phyloP scores from a whole-genome alignment of 2,797 vertebrate genomes.

The Molossus molossus region DNA sequence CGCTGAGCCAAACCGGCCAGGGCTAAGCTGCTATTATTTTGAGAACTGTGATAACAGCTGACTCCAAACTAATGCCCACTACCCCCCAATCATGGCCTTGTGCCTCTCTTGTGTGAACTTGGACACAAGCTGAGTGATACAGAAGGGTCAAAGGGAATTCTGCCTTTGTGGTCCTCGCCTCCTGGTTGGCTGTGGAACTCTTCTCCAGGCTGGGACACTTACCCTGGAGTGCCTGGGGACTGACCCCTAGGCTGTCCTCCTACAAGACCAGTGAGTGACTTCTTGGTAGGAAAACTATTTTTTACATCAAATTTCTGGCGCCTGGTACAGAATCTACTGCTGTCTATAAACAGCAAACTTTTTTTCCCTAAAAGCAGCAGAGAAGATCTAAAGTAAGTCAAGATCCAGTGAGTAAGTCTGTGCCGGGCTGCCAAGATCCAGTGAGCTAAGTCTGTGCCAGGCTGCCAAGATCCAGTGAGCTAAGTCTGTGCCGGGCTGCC shows the following conservation, averaged over 20 bases:
- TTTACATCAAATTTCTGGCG: neutral
- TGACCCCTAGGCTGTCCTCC: neutral
- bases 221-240: neutral
- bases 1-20: too few relatives aligned
- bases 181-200: too few relatives aligned
- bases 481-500: neutral
- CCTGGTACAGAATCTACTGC: neutral
- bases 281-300: neutral
- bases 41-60: neutral
- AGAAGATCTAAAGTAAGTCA: neutral
- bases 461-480: neutral
- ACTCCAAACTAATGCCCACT: neutral
- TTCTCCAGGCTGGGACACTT: neutral
- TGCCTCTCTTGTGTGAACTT: neutral
- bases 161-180: neutral
- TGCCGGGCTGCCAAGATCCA: neutral
- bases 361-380: neutral
- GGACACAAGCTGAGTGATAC: neutral
- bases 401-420: neutral
- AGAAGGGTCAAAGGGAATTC: neutral
- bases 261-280: neutral
- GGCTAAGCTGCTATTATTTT: neutral
- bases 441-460: too few relatives aligned
- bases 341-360: neutral
- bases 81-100: neutral